Conservation (phyloP, 2,888 invertebrate genomes). For the Incurvaria masculella region DNA sequence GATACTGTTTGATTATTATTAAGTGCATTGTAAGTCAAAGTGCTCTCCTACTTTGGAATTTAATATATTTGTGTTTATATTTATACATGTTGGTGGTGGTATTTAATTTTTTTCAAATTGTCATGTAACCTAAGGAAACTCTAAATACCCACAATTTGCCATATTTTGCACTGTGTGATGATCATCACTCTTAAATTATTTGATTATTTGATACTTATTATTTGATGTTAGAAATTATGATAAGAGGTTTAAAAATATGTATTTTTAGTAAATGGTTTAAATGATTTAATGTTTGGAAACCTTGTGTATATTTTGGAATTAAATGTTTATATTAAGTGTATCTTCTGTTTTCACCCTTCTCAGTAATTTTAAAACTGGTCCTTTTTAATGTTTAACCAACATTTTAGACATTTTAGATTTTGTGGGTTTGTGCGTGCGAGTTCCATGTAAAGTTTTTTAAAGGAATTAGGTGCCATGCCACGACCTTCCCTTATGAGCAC, state of each 20-base stretch:
- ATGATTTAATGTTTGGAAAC: not conserved
- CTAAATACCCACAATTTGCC: too few species aligned
- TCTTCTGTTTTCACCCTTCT: not conserved
- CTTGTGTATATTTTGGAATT: not conserved
- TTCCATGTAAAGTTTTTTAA: too few species aligned
- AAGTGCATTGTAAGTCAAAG: too few species aligned
- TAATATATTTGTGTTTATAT: constrained; percentile 17
- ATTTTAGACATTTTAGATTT: constrained; percentile 13
- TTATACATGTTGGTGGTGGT: constrained; percentile 14
- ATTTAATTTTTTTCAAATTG: too few species aligned
- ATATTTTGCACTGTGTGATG: not conserved
- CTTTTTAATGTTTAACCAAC: constrained; percentile 11
- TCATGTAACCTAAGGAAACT: too few species aligned
- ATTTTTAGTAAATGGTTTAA: constrained; percentile 4
- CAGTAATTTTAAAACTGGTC: constrained; percentile 11
- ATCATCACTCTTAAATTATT: not conserved
- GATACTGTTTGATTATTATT: constrained; percentile 44
- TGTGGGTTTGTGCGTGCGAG: constrained; percentile 14
- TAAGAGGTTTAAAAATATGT: constrained; percentile 14
- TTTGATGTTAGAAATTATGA: constrained; percentile 7
- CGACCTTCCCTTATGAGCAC: too few species aligned
- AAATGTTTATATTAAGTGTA: not conserved
- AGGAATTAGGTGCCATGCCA: too few species aligned
- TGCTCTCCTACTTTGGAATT: constrained; percentile 6
- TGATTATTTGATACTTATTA: constrained; percentile 7